Conservation (phyloP, 2,113 vertebrate genomes). For the Corapipo altera region DNA sequence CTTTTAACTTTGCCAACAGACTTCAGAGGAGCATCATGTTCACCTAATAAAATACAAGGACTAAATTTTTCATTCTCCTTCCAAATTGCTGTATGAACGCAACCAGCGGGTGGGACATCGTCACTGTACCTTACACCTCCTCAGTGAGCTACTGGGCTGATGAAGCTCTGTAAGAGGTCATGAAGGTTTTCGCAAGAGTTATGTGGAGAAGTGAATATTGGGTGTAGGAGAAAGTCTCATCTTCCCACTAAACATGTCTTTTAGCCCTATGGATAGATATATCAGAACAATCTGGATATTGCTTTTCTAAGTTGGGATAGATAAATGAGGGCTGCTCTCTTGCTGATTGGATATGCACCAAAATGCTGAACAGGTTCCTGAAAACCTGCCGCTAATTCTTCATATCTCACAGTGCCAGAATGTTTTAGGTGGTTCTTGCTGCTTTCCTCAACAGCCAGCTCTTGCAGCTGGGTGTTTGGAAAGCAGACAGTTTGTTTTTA, state of each 20-base stretch:
- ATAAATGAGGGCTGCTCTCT: neutral
- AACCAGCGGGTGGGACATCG: neutral
- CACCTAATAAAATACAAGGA: neutral
- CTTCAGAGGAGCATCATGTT: neutral
- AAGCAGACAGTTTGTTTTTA: neutral
- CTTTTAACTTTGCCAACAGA: neutral
- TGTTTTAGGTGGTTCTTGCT: neutral
- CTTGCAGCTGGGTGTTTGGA: constrained; percentile 4
- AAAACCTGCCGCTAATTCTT: neutral
- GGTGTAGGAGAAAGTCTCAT: neutral
- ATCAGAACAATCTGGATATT: neutral
- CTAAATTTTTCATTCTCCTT: neutral
- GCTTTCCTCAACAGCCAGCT: neutral
- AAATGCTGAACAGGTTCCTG: neutral
- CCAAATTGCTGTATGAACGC: neutral
- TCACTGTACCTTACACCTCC: neutral
- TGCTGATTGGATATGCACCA: neutral
- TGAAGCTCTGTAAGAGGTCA: neutral
- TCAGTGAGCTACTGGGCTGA: neutral
- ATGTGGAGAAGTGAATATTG: neutral
- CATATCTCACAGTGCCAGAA: neutral
- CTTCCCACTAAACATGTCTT: neutral
- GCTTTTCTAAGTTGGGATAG: neutral
- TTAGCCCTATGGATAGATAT: neutral
- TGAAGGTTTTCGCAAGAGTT: neutral